Base-by-base conservation (phyloP, 1,140 invertebrate species). In the Thaumetopoea pityocampa region DNA sequence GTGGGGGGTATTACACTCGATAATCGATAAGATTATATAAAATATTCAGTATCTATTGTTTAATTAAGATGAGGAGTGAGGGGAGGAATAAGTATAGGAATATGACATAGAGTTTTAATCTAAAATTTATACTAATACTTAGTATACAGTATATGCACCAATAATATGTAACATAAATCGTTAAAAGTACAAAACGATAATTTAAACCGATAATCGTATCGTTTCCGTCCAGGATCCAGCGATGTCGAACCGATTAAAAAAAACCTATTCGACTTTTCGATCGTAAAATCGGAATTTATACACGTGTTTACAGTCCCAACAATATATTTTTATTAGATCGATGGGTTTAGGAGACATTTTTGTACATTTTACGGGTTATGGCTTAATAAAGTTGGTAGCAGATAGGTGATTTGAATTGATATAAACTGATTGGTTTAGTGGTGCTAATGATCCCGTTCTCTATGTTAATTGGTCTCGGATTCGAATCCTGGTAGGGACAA, bases 141-240 rank as follows among this genome's bases (percentile, higher is more conserved):
- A 40, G 36, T 52, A 42, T 49, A 51, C 44, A n/a, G 30, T 67
- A 63, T 66, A 61, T 40, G 19, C 37, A 14, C 32, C 52, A 64
- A 73, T 71, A 73, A 71, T 67, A n/a, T 43, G 68, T 77, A 77
- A 77, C 71, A 59, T 54, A 73, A 71, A 67, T 68, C 69, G 67
- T 71, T 71, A 69, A 44, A 40, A 20, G 12, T 44, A 55, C 56
- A 64, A 77, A 73, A 72, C 65, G 69, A 77, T 77, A 67, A 60
- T 37, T 53, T 43, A 49, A 29, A 8, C 19, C 22, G 9, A 9
- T 33, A 27, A 28, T 11, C 17, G 18, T 29, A 15, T 43, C 40
- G 42, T 38, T 47, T 41, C 11, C 19, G 17, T 38, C 43, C 38
- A 28, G 36, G 50, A 48, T 30, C 28, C 53, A 59, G 60, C 51